Evolutionary conservation across 2,797 vertebrate genomes (phyloP).

Genomic region (Acanthurus tractus): DNA sequence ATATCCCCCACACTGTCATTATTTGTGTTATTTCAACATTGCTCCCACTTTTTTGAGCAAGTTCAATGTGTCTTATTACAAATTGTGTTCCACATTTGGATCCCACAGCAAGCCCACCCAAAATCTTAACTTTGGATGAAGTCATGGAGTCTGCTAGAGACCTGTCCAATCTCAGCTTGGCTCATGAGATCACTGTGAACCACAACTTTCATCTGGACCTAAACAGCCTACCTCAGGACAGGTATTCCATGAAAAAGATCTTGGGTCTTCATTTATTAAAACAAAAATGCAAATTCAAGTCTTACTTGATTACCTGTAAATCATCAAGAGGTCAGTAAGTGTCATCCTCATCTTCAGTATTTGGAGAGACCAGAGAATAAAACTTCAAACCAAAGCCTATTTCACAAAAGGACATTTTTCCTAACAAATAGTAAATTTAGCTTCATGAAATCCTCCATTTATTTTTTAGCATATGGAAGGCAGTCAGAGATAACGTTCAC

Average conservation of each 20-base stretch:
- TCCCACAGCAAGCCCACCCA: conserved; percentile 91
- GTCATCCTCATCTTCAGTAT: not conserved
- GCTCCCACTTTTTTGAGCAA: not conserved
- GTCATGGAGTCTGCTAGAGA: conserved; percentile 91
- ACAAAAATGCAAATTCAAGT: too few species aligned
- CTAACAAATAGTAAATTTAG: not conserved
- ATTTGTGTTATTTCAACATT: not conserved
- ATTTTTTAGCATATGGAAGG: conserved; percentile 86
- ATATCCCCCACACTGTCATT: not conserved
- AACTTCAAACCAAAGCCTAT: not conserved
- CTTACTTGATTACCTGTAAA: too few species aligned
- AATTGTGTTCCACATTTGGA: conserved; percentile 20
- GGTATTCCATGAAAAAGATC: conserved; percentile 75
- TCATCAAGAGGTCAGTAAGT: too few species aligned
- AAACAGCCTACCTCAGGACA: conserved; percentile 86
- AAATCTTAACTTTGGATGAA: conserved; percentile 89
- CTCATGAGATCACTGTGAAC: conserved; percentile 94
- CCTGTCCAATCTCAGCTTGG: conserved; percentile 89
- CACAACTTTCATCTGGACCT: conserved; percentile 87
- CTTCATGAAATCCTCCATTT: not conserved
- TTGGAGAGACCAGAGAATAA: not conserved
- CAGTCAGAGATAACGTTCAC: conserved; percentile 90
- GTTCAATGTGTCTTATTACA: not conserved
- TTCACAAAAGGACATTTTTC: not conserved
- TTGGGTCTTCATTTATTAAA: not conserved